phyloP scores from a whole-genome alignment of 2,888 invertebrate species.

The Terebella lapidaria region DNA sequence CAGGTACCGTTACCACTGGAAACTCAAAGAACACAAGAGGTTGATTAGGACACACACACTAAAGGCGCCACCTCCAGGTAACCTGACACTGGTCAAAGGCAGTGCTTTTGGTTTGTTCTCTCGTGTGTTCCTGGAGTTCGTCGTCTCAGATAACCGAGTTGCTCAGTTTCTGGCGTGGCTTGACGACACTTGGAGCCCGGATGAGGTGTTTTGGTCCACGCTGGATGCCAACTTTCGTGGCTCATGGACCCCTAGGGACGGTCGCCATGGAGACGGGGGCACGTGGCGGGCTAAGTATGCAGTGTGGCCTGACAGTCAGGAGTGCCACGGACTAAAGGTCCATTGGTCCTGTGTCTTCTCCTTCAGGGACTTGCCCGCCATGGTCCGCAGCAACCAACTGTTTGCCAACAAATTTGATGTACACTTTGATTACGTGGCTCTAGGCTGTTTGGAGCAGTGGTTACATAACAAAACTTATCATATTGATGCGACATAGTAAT shows the following conservation, averaged over 20 bases:
- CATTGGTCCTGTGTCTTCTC: constrained; percentile 36
- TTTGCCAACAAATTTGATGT: constrained; percentile 47
- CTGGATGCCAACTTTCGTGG: constrained; percentile 33
- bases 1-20: neutral
- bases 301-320: constrained; percentile 3
- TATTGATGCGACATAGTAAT: no score
- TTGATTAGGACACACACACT: constrained; percentile 6
- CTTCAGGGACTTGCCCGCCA: constrained; percentile 20
- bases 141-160: constrained; percentile 24
- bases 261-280: constrained; percentile 24
- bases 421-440: constrained; percentile 31
- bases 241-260: constrained; percentile 30
- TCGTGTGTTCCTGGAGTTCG: constrained; percentile 33
- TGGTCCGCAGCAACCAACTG: constrained; percentile 29
- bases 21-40: neutral
- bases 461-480: constrained; percentile 7
- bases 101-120: constrained; percentile 37
- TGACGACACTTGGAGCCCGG: constrained; percentile 35
- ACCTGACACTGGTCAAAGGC: constrained; percentile 32
- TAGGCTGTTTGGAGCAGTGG: constrained; percentile 37
- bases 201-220: constrained; percentile 42
- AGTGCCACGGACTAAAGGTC: constrained; percentile 10
- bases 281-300: constrained; percentile 11
- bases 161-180: constrained; percentile 31
- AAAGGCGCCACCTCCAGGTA: constrained; percentile 27